Evolutionary conservation across 2,113 vertebrate genomes (phyloP), one percentile per base, ranked within the genome.

Genomic region (Tylochromis polylepis): DNA sequence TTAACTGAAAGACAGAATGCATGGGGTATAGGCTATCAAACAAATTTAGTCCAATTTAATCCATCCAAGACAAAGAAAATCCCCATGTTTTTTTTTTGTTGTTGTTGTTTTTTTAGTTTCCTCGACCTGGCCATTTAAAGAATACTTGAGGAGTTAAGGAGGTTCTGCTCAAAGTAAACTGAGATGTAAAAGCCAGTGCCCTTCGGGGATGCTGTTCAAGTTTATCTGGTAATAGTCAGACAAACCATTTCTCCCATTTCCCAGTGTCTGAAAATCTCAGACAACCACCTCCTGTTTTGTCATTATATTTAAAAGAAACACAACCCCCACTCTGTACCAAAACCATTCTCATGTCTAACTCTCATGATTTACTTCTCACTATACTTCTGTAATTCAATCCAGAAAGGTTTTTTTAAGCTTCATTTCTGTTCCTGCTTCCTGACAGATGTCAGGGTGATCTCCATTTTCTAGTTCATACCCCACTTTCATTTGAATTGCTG

Each of bases 381-480:
- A 65, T 36, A 65, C 38, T 65, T 38, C 34, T 14, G 60, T 65
- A 65, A 65, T 65, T 65, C n/a, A 1, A 41, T 12, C 62, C 12
- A 41, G 62, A 41, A 70, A 70, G 20, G 0, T 2, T 2, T 38
- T 22, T 2, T 1, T 34, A 8, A 41, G 3, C 5, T 51, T 67
- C 5, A 24, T 20, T 43, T 31, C 5, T 55, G 5, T 31, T 31
- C 31, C 31, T 10, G 11, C 34, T 77, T 5, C 62, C 43, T 27
- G 18, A 72, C 36, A 31, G 55, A 11, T 41, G 24, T n/a, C 11
- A 5, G 14, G n/a, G 5, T 41, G 12, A 31, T 43, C 56, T 83
- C 15, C 43, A 58, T 24, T 79, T 82, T 70, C 22, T 80, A 6
- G 36, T 4, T 56, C 82, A 2, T 87, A 91, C 90, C 87, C 89